Conservation (phyloP, 2,888 invertebrate species). For the Lasius fuliginosus region DNA sequence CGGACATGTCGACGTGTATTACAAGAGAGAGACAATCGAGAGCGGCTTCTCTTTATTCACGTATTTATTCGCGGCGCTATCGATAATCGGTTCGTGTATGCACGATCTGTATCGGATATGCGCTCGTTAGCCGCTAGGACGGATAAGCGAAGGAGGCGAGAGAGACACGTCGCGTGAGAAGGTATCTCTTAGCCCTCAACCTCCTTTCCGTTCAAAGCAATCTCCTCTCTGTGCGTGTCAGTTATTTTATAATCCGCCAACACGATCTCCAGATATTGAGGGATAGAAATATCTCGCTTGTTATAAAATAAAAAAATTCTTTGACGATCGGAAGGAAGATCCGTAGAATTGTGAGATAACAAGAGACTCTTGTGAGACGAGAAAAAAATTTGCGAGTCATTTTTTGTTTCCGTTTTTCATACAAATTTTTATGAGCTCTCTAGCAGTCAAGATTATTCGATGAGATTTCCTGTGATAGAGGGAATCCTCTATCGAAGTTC, state of each 20-base stretch:
- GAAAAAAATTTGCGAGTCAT: not conserved
- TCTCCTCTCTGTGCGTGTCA: not conserved
- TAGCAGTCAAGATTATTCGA: not conserved
- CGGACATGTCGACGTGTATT: slow-evolving; percentile 1
- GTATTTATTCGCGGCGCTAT: slow-evolving; percentile 28
- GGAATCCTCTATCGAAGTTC: not conserved
- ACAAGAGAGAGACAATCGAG: not conserved
- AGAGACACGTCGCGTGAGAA: not conserved
- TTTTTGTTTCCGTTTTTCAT: not conserved
- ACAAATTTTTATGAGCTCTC: not conserved
- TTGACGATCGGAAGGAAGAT: not conserved
- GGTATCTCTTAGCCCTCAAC: slow-evolving; percentile 39
- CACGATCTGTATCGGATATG: slow-evolving; percentile 20
- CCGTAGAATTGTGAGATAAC: not conserved
- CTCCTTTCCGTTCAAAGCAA: slow-evolving; percentile 9
- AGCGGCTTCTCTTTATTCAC: slow-evolving; percentile 37
- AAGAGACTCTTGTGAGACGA: not conserved
- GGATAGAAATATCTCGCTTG: not conserved
- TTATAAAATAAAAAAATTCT: not conserved
- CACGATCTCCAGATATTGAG: not conserved
- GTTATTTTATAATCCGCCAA: not conserved
- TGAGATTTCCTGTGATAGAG: not conserved
- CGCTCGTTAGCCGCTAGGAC: slow-evolving; percentile 33
- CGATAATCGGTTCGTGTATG: slow-evolving; percentile 41
- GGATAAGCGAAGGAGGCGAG: slow-evolving; percentile 15